Conservation (phyloP, 2,888 invertebrate species). For the Apoderus coryli region DNA sequence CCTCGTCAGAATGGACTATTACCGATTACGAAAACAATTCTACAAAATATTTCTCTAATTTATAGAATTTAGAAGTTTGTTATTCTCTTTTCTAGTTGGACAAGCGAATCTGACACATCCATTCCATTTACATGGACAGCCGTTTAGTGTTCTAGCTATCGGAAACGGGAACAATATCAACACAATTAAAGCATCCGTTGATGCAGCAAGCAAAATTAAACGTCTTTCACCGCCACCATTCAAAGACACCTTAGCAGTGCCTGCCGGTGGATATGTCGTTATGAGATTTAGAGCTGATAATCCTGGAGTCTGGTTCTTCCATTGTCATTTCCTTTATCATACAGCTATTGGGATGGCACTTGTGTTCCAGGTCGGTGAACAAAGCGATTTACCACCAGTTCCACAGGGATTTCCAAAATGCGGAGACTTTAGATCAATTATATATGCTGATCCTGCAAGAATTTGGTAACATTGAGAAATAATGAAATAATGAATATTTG, state of each 20-base stretch:
- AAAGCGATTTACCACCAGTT: conserved; percentile 32
- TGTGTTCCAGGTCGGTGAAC: background rate
- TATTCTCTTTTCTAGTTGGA: too few relatives aligned
- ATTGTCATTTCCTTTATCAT: background rate
- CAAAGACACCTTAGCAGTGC: background rate
- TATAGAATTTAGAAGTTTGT: too few relatives aligned
- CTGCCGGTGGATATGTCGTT: background rate
- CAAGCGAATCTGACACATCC: too few relatives aligned
- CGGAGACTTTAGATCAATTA: too few relatives aligned
- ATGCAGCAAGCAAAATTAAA: background rate
- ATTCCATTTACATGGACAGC: background rate
- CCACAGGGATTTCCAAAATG: conserved; percentile 23
- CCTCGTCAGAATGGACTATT: too few relatives aligned
- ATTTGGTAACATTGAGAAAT: too few relatives aligned
- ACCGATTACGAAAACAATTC: too few relatives aligned
- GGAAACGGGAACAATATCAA: background rate
- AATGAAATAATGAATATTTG: too few relatives aligned
- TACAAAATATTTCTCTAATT: too few relatives aligned
- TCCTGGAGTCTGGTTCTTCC: background rate
- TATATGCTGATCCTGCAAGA: too few relatives aligned
- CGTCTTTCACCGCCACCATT: too few relatives aligned
- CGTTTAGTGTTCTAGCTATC: background rate
- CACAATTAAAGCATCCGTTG: background rate
- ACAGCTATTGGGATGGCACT: conserved; percentile 1
- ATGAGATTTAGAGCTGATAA: conserved; percentile 1